Evolutionary conservation across 2,797 vertebrate genomes (phyloP).

Genomic region (Aldrovandia affinis): DNA sequence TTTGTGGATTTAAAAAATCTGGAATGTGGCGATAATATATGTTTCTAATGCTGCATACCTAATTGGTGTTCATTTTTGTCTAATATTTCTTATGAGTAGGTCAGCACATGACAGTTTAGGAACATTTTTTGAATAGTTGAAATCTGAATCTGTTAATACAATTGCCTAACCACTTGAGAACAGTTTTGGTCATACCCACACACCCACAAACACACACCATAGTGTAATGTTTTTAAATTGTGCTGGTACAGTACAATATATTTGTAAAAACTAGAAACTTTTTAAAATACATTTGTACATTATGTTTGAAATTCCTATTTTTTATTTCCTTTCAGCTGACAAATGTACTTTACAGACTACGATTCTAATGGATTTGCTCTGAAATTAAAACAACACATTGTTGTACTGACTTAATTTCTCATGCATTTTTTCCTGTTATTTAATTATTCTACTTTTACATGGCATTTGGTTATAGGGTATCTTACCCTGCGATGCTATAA

Average conservation of each 20-base stretch:
- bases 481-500: neutral
- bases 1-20: constrained; percentile 10
- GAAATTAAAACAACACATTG: constrained; percentile 35
- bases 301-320: neutral
- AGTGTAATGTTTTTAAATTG: constrained; percentile 23
- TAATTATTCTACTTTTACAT: neutral
- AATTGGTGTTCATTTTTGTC: neutral
- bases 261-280: constrained; percentile 9
- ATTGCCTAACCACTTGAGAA: constrained; percentile 21
- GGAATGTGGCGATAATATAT: constrained; percentile 22
- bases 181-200: constrained; percentile 11
- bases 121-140: constrained; percentile 17
- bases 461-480: constrained; percentile 4
- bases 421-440: neutral
- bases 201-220: neutral
- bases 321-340: neutral
- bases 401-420: constrained; percentile 34
- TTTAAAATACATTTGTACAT: neutral
- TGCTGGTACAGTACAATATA: constrained; percentile 26
- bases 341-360: neutral
- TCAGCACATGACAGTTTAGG: constrained; percentile 5
- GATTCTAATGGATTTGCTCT: constrained; percentile 26
- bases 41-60: constrained; percentile 10
- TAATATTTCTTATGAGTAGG: neutral
- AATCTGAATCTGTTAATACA: constrained; percentile 8